Percentiles rank a stretch among this genome's conserved stretches.
Conservation (phyloP, 2,888 invertebrate species). For the Tineola bisselliella region DNA sequence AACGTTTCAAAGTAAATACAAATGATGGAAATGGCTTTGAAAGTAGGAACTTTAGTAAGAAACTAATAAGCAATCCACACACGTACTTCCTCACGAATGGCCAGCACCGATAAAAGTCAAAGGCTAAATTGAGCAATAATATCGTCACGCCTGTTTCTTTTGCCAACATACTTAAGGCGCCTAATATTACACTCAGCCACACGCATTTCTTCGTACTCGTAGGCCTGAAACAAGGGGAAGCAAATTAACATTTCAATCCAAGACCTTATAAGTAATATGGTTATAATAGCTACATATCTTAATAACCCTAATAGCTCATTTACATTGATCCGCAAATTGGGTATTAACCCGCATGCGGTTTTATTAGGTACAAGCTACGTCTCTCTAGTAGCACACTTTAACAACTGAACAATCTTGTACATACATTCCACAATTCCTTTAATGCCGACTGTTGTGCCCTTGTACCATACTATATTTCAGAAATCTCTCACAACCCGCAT, state of each 20-base stretch:
- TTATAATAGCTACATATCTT: neutral
- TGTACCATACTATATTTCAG: too few species aligned
- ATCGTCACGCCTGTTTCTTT: slow-evolving; percentile 87
- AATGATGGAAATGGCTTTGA: neutral
- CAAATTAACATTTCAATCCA: neutral
- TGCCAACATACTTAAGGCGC: slow-evolving; percentile 83
- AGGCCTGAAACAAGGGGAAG: slow-evolving; percentile 33
- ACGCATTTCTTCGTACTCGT: slow-evolving; percentile 60
- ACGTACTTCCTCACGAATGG: slow-evolving; percentile 74
- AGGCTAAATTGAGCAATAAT: slow-evolving; percentile 79
- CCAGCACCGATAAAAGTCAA: slow-evolving; percentile 83
- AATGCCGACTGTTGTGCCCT: too few species aligned
- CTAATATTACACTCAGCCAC: slow-evolving; percentile 75
- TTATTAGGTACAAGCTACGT: too few species aligned
- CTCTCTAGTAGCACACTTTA: too few species aligned
- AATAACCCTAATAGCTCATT: neutral
- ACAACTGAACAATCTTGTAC: too few species aligned
- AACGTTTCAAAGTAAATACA: slow-evolving; percentile 13
- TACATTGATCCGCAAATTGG: too few species aligned
- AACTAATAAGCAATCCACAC: slow-evolving; percentile 2
- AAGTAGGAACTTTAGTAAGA: neutral
- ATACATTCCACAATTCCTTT: too few species aligned
- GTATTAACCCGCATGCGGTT: too few species aligned
- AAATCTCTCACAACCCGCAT: too few species aligned
- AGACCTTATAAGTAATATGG: neutral